phyloP scores from a whole-genome alignment of 1,140 invertebrate species.

The Drosophila ficusphila region DNA sequence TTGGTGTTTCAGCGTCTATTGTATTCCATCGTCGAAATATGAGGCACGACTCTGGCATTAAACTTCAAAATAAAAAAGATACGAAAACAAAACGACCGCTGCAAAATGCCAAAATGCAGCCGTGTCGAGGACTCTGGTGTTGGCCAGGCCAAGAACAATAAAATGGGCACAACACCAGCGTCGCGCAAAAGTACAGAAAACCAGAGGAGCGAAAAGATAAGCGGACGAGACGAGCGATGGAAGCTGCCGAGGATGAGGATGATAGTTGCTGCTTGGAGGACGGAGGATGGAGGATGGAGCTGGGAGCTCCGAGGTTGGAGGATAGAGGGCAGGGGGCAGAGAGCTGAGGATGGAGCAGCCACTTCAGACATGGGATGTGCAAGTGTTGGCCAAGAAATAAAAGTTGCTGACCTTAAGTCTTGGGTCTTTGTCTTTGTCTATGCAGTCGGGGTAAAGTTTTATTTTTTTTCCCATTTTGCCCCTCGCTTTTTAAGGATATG shows the following conservation, averaged over 20 bases:
- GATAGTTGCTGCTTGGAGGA: background rate
- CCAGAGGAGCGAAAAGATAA: slow-evolving; percentile 59
- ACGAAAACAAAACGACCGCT: slow-evolving; percentile 65
- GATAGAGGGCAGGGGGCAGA: slow-evolving; percentile 5
- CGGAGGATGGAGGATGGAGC: slow-evolving; percentile 1
- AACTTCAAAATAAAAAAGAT: slow-evolving; percentile 64
- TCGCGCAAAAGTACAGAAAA: slow-evolving; percentile 9
- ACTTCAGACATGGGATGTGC: slow-evolving; percentile 63
- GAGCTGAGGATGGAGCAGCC: slow-evolving; percentile 39
- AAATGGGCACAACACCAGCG: slow-evolving; percentile 51
- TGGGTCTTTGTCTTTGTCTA: slow-evolving; percentile 70
- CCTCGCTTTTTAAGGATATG: slow-evolving; percentile 1
- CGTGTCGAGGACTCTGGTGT: slow-evolving; percentile 65
- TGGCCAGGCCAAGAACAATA: slow-evolving; percentile 79
- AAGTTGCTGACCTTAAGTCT: slow-evolving; percentile 78
- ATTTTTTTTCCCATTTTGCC: slow-evolving; percentile 29
- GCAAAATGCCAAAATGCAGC: slow-evolving; percentile 80
- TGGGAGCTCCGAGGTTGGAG: background rate
- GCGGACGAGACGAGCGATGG: slow-evolving; percentile 57
- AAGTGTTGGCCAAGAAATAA: slow-evolving; percentile 82
- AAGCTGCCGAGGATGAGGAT: slow-evolving; percentile 20
- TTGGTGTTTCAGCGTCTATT: slow-evolving; percentile 59
- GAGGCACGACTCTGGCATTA: slow-evolving; percentile 82
- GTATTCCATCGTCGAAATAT: slow-evolving; percentile 82
- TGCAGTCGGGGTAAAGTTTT: slow-evolving; percentile 64